Evolutionary conservation across 1,140 invertebrate species (phyloP), one percentile per base, ranked within the genome.

Genomic region (Gryllus bimaculatus): DNA sequence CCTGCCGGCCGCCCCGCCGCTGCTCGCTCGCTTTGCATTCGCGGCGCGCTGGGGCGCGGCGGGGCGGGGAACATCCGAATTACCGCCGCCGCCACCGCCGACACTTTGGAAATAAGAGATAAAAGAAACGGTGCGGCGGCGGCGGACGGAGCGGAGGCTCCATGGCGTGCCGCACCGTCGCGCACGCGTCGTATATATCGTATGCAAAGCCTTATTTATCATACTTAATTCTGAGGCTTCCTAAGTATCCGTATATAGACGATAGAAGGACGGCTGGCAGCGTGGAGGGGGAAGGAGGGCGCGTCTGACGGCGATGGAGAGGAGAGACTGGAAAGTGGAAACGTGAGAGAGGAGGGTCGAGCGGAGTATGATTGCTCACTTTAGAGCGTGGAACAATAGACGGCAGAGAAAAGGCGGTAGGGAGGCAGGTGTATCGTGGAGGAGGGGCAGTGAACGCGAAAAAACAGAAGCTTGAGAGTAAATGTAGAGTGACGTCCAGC

Each of bases 231-330:
- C 54, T 66, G 54, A 66, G 7, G 54, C 18, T 7, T 66, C 18
- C 54, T 66, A 66, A 66, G 54, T 66, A 66, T 18, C 54, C 54
- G 54, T 66, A 66, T 66, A 66, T 66, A 66, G 54, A 66, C 54
- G 54, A n/a, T 66, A 66, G 54, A 66, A 66, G 54, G 18, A 18
- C 54, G 18, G 54, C 54, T 10, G 2, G 54, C 54, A 7, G 54
- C 54, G 10, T 66, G 54, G 10, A 7, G 3, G 54, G 54, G 49
- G 15, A 18, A 7, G 18, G 54, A 18, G 10, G 54, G 54, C 54
- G 18, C 2, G 2, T 2, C 18, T 66, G 54, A 66, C 18, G 18
- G 54, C 54, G 54, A 13, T 66, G 54, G 54, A 39, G 26, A 39
- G 26, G 54, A 3, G 54, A 3, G 54, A 1, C 54, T 66, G 54